Conservation (phyloP, 1,140 invertebrate genomes). For the Megathymus violae region DNA sequence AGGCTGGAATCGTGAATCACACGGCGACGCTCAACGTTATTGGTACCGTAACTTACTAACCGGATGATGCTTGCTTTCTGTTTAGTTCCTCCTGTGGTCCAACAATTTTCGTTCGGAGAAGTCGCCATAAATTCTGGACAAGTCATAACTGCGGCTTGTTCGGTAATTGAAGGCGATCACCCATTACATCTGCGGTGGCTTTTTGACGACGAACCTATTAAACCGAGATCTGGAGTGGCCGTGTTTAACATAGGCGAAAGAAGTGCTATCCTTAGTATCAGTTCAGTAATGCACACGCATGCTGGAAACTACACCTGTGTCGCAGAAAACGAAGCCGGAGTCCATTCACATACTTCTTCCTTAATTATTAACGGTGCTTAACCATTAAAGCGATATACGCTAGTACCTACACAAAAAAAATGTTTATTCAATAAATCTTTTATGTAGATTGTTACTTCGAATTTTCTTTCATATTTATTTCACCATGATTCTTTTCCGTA, state of each 20-base stretch:
- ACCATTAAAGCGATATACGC: conserved; percentile 42
- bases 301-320: conserved; percentile 87
- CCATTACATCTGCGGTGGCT: conserved; percentile 89
- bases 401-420: conserved; percentile 30
- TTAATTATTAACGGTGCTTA: conserved; percentile 86
- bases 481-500: conserved; percentile 29
- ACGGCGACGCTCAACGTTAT: conserved; percentile 87
- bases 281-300: conserved; percentile 85
- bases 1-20: conserved; percentile 86
- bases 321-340: conserved; percentile 87
- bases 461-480: conserved; percentile 45
- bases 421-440: conserved; percentile 36
- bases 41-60: conserved; percentile 79
- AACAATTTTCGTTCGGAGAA: conserved; percentile 89
- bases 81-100: conserved; percentile 89
- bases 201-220: conserved; percentile 85
- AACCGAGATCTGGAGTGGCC: conserved; percentile 79
- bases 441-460: conserved; percentile 42
- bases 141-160: conserved; percentile 87
- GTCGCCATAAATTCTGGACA: conserved; percentile 88
- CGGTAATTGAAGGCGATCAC: conserved; percentile 89
- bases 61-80: conserved; percentile 70
- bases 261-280: conserved; percentile 87
- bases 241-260: conserved; percentile 86
- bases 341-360: conserved; percentile 72